Percentiles rank a stretch among this genome's conserved stretches.
These are phyloP conservation scores for Caenorhabditis imperialis DNA, from an alignment of 2,888 invertebrate species.

Conservation along the genomic window DNA sequence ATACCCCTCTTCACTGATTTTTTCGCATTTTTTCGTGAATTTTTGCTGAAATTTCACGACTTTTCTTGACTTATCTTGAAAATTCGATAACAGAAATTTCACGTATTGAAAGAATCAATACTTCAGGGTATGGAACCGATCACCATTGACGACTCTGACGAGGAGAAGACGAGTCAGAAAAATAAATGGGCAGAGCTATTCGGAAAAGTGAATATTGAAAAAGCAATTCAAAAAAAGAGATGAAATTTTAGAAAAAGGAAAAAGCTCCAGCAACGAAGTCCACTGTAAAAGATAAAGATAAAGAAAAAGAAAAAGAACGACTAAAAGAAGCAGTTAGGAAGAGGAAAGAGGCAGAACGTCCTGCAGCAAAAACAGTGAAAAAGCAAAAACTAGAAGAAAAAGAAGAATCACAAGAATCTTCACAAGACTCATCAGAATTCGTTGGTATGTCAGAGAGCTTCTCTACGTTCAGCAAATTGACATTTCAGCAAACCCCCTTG, in stretches of 20 bases:
- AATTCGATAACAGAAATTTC: no score
- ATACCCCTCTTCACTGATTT: no score
- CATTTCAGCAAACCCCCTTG: slow-evolving; percentile 33
- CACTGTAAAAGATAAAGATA: slow-evolving; percentile 27
- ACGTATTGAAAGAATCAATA: no score
- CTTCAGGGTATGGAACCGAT: slow-evolving; percentile 41
- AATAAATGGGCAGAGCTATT: slow-evolving; percentile 36
- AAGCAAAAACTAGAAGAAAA: not conserved
- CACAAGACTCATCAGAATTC: not conserved
- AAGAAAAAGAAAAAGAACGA: slow-evolving; percentile 13
- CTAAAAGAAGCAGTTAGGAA: slow-evolving; percentile 17
- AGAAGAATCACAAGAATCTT: not conserved
- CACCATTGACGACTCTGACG: slow-evolving; percentile 54
- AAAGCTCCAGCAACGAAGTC: slow-evolving; percentile 7
- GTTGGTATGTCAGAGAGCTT: not conserved
- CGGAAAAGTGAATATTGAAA: slow-evolving; percentile 8
- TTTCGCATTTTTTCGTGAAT: no score
- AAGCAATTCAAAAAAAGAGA: not conserved
- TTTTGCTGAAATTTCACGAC: no score
- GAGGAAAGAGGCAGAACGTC: not conserved
- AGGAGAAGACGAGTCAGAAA: slow-evolving; percentile 14
- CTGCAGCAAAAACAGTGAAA: not conserved
- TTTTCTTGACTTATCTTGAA: no score
- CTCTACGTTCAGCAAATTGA: not conserved
- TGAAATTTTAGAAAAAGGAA: slow-evolving; percentile 16